phyloP scores from a whole-genome alignment of 2,888 invertebrate species.

The Saturnia japonica region DNA sequence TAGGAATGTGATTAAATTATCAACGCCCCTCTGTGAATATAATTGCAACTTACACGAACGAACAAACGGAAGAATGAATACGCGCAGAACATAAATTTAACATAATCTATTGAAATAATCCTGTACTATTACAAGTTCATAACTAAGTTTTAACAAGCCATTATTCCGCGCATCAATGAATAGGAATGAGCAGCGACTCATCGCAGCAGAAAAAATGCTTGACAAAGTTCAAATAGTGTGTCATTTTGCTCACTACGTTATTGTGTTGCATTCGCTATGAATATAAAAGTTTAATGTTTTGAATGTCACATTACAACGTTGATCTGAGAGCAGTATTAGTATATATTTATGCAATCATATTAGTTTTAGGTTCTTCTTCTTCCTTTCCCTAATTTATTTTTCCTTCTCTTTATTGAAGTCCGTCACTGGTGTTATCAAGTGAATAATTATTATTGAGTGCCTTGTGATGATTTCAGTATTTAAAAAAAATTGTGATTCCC shows the following conservation, averaged over 20 bases:
- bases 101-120: background rate
- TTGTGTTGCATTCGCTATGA: background rate
- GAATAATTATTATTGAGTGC: too few species aligned
- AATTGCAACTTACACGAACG: background rate
- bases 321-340: background rate
- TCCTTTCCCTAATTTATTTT: too few species aligned
- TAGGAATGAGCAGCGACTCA: background rate
- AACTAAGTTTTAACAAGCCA: background rate
- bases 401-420: too few species aligned
- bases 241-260: background rate
- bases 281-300: background rate
- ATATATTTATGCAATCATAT: background rate
- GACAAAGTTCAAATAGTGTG: background rate
- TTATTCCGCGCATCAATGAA: background rate
- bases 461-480: too few species aligned
- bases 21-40: too few species aligned
- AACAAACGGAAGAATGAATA: background rate
- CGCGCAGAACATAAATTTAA: too few species aligned
- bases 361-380: background rate
- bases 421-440: too few species aligned
- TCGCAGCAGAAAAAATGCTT: background rate
- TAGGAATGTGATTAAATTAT: too few species aligned
- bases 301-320: background rate
- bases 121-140: background rate
- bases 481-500: too few species aligned